Base-by-base conservation (phyloP, 2,888 invertebrate species). In the Cremastinae sp. region DNA sequence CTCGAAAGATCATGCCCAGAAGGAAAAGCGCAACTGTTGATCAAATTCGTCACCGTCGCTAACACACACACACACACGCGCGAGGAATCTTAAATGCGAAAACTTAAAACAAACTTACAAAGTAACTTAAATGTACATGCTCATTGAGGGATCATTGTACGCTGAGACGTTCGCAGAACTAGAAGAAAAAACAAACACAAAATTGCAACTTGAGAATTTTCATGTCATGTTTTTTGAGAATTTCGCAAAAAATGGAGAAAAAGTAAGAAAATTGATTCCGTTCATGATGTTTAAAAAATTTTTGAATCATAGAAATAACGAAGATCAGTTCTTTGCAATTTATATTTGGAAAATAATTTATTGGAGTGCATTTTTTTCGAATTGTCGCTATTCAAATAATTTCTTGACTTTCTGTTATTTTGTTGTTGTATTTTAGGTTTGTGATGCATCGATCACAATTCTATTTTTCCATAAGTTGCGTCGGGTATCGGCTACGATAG, bases 101-200 rank as follows among this genome's bases (percentile, higher is more conserved):
- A 45, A 66, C 18, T 9, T 49, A 66, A 51, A 51, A 45, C 59
- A 35, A 65, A 77, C 69, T 78, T 65, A 72, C 14, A 61, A 35
- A 35, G 55, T 35, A 65, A 70, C 66, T 65, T 74, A 77, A 69
- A 58, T 43, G 39, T 70, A 75, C 69, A 78, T 75, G 65, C 71
- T 75, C 75, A 78, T 72, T 78, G 73, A 75, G 56, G 68, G 55
- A 14, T 59, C 43, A n/a, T 70, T 69, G 72, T 68, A 72, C 64
- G 69, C 59, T 41, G 43, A 72, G 51, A 74, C 45, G 47, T 9
- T 16, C 20, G 3, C 12, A n/a, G 16, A 14, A 4, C 2, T 8
- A 47, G 47, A 61, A 5, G 41, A 22, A 12, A 53, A 53, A 22
- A 12, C 8, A 7, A n/a, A 58, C 18, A 9, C 41, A n/a, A 10